Base-by-base conservation (phyloP, 2,113 vertebrate species). In the Xenotilapia caudafasciata region DNA sequence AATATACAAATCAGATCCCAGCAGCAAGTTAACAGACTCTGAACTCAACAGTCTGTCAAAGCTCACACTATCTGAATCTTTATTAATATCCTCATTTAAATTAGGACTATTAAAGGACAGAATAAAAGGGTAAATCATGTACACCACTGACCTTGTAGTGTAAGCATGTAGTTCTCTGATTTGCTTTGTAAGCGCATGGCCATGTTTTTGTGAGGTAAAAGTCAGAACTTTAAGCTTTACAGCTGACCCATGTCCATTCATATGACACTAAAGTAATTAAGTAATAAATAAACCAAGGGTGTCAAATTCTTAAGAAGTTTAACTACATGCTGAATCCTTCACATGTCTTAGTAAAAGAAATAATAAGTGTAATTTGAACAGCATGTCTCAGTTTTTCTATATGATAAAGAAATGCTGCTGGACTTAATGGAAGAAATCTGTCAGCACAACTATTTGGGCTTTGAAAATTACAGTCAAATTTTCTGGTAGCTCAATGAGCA, bases 1-100 rank as follows among this genome's bases (percentile, higher is more conserved):
- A 92, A 92, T 85, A 91, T 87, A 93, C 88, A 93, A 92, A 90
- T 92, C 82, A 92, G 86, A 90, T 54, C 42, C 4, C 83, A 53
- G 87, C 90, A 83, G 88, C 84, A n/a, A 75, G 86, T 91, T 80
- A 92, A 90, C 55, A 79, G 26, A 10, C 58, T 80, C 54, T 54
- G 81, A 47, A 88, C 56, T 60, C 45, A 47, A 89, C 82, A 86
- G 79, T 83, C 49, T 80, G n/a, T 65, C 83, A 56, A 31, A 4
- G 35, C 38, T 91, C 70, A 68, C 12, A 15, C n/a, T 62, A 56
- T 82, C 3, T 79, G 35, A 91, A 81, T 85, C 42, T 70, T 79
- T 79, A 75, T 54, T 60, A 35, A 19, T 55, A 86, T 47, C 3
- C 26, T 83, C 26, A 83, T 84, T 84, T 89, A 40, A 83, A 84